Conservation (phyloP, 2,797 vertebrate genomes). For the Tenualosa thibaudeaui region DNA sequence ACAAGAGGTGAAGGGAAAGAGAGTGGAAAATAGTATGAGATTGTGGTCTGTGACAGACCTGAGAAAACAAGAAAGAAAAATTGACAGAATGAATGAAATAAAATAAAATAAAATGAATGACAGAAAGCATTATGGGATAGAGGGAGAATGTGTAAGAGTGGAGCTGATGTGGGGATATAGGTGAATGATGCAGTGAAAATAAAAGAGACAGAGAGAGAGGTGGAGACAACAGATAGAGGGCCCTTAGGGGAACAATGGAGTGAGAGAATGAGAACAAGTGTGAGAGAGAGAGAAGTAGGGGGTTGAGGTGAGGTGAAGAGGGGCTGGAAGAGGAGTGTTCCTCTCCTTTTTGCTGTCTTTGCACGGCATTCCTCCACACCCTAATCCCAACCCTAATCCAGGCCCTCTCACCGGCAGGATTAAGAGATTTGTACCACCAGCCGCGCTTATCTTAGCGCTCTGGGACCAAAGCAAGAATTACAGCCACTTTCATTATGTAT, state of each 20-base stretch:
- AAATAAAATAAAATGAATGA: too few relatives aligned
- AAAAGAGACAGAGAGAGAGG: neutral
- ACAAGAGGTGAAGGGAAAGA: too few relatives aligned
- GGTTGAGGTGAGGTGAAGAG: constrained; percentile 45
- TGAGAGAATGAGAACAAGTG: neutral
- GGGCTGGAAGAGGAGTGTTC: constrained; percentile 46
- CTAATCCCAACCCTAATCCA: constrained; percentile 67
- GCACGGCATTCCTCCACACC: constrained; percentile 62
- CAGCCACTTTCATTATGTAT: constrained; percentile 60
- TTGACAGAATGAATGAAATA: too few relatives aligned
- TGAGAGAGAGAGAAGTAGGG: neutral
- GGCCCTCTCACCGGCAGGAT: constrained; percentile 69
- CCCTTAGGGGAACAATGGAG: too few relatives aligned
- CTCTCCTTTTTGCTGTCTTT: constrained; percentile 67
- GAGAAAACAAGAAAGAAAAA: too few relatives aligned
- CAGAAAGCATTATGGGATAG: neutral
- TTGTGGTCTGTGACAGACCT: too few relatives aligned
- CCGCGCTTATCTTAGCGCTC: constrained; percentile 68
- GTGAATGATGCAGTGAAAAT: neutral
- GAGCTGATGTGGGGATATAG: neutral
- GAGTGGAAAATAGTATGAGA: too few relatives aligned
- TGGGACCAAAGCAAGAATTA: constrained; percentile 67
- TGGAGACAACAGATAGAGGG: neutral
- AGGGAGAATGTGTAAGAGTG: neutral
- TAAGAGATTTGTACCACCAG: constrained; percentile 74